Base-by-base conservation (phyloP, 2,888 invertebrate genomes). In the Chironomus riparius region DNA sequence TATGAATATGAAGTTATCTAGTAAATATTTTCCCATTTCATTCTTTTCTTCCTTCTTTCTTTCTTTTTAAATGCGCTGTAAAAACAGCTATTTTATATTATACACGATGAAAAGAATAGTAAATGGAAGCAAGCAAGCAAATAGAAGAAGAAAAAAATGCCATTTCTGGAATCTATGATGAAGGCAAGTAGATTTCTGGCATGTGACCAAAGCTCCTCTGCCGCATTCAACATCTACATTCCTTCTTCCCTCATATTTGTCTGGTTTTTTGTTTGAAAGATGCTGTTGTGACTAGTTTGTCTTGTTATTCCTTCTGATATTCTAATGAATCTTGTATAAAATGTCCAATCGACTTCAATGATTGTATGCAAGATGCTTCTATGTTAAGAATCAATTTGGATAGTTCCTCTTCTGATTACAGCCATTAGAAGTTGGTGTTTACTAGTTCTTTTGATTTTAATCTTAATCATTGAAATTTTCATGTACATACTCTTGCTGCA, bases 1-100 rank as follows among this genome's bases (percentile, higher is more conserved):
- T 70, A 70, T 70, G 70, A 70, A 70, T 70, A 70, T 70, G 70
- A 70, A 70, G 70, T 70, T 70, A 47, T 47, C 47, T 70, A 56
- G 56, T 38, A 65, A 65, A 24, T 48, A 38, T 47, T 47, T 47
- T 70, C 48, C 13, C 38, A 12, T 69, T 69, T 38, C n/a, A 38
- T 24, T 28, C 56, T 15, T 28, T 28, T 28, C 56, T 15, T 28
- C n/a, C 68, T 38, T 38, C 47, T 4, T 28, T 12, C 38, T 68
- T 62, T 22, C 18, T 65, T 24, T 21, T 65, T 18, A n/a, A n/a
- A 15, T 24, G 65, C 15, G 21, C 38, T 18, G 22, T 65, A 22
- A 65, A 28, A 65, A 28, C 13, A 28, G 15, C n/a, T 12, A 24
- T 21, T 65, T 18, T 13, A 21, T 21, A 68, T 15, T 15, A 47